A percentile compares a stretch with the other conserved stretches of the same genome.
phyloP scores from a whole-genome alignment of 53 echinoderm and acorn worm species.

The Holothuria scabra region DNA sequence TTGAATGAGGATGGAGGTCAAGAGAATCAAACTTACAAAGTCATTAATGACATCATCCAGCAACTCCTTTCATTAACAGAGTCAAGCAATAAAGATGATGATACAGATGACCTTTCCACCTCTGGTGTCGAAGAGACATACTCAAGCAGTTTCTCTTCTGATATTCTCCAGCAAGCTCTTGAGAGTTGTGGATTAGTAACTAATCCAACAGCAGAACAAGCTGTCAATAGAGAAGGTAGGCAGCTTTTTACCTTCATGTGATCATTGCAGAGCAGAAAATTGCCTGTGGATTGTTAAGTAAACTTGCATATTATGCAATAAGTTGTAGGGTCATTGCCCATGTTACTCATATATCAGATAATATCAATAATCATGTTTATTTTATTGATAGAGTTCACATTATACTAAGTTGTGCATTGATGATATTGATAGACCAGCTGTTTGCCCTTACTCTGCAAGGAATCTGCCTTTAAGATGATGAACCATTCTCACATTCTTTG shows the following conservation, averaged over 20 bases:
- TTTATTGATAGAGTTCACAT: no score
- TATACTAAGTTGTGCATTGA: no score
- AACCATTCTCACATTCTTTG: no score
- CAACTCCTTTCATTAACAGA: slow-evolving; percentile 73
- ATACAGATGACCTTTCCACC: slow-evolving; percentile 32
- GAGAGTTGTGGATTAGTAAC: slow-evolving; percentile 78
- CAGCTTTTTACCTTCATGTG: background rate
- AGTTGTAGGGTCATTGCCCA: no score
- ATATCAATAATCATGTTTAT: no score
- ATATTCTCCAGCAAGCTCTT: slow-evolving; percentile 92
- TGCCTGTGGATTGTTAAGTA: no score
- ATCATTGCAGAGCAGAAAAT: no score
- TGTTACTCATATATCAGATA: no score
- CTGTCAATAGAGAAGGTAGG: background rate
- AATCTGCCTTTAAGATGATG: no score
- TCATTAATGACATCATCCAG: slow-evolving; percentile 80
- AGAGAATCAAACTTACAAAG: slow-evolving; percentile 40
- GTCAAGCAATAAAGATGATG: slow-evolving; percentile 16
- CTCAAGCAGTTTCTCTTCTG: slow-evolving; percentile 72
- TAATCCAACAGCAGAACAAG: slow-evolving; percentile 14
- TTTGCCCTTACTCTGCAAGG: no score
- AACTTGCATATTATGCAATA: no score
- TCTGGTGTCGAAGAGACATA: slow-evolving; percentile 64
- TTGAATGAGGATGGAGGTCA: background rate
- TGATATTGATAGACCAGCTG: no score